Percentiles rank a stretch among this genome's conserved stretches.
phyloP scores from a whole-genome alignment of 2,797 vertebrate genomes.

The Botia kubotai region DNA sequence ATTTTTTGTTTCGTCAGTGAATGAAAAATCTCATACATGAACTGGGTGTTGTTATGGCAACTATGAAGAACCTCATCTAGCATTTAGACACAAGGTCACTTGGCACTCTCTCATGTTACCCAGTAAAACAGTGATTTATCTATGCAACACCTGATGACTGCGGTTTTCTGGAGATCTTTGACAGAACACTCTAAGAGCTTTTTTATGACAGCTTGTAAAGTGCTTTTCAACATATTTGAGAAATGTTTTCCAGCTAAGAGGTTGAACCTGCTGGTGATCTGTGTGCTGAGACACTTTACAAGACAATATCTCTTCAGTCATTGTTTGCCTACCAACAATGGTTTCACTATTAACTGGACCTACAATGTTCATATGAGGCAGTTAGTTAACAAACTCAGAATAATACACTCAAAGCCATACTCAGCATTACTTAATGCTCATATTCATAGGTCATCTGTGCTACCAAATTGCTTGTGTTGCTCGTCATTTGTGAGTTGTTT shows the following conservation, averaged over 20 bases:
- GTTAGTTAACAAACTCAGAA: background rate
- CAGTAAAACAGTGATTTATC: conserved; percentile 40
- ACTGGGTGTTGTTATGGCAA: background rate
- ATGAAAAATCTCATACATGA: conserved; percentile 19
- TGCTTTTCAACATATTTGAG: conserved; percentile 69
- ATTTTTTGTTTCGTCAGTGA: background rate
- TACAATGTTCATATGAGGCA: background rate
- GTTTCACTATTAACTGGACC: background rate
- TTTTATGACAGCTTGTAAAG: conserved; percentile 71
- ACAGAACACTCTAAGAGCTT: conserved; percentile 15
- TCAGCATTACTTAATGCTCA: background rate
- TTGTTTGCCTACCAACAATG: background rate
- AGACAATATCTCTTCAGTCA: conserved; percentile 2
- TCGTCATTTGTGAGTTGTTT: too few species aligned
- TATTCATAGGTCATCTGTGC: background rate
- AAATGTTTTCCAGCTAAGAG: conserved; percentile 66
- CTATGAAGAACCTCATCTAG: background rate
- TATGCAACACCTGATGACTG: background rate
- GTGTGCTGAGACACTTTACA: conserved; percentile 1
- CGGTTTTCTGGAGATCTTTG: conserved; percentile 21
- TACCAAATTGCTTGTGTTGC: background rate
- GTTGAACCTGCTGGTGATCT: conserved; percentile 61
- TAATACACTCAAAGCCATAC: background rate
- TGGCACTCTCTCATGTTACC: conserved; percentile 23
- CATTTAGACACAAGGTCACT: conserved; percentile 14